Evolutionary conservation across 2,797 vertebrate species (phyloP), one percentile per base, ranked within the genome.

Genomic region (Silurus aristotelis): DNA sequence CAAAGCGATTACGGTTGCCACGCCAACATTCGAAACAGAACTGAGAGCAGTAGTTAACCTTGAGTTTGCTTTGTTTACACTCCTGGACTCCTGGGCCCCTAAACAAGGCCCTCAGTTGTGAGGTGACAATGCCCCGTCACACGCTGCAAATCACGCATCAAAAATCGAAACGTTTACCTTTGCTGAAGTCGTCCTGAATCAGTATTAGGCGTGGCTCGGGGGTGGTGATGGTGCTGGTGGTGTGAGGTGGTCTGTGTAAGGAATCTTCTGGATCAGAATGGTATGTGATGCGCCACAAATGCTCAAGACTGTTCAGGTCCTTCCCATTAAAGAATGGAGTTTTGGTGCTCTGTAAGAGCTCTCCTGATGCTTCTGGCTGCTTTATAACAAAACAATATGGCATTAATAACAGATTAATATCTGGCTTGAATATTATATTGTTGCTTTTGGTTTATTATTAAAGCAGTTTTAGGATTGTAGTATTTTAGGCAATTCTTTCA

Each of bases 11-110:
- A 85, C 85, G 66, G 87, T 94, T 97, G 87, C 96, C 97, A 1
- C 72, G 43, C 73, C 97, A 98, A 71, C 96, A 96, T 87, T 97
- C 96, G 0, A 95, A 99, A 96, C 97, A 98, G 94, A 98, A 98
- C 87, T 94, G 95, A 83, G 94, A 96, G 43, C 97, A 98, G 2
- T 95, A 92, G 82, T 97, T 96, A 6, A 94, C 94, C 0, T 90
- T 91, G 56, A 5, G 38, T 38, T 38, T 38, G 38, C 3, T 38
- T 38, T 38, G 38, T 38, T 38, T 38, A 4, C 38, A 38, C 38
- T 38, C 38, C 0, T 38, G 38, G 38, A 38, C 38, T 38, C 48
- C 48, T 52, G 48, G 48, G 48, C 48, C 48, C 48, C 7, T 52
- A 0, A 52, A 2, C 48, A 52, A 7, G 48, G 48, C 48, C 48